These are phyloP conservation scores for Ginglymostoma cirratum DNA, from an alignment of 2,113 vertebrate species.

Conservation along the genomic window DNA sequence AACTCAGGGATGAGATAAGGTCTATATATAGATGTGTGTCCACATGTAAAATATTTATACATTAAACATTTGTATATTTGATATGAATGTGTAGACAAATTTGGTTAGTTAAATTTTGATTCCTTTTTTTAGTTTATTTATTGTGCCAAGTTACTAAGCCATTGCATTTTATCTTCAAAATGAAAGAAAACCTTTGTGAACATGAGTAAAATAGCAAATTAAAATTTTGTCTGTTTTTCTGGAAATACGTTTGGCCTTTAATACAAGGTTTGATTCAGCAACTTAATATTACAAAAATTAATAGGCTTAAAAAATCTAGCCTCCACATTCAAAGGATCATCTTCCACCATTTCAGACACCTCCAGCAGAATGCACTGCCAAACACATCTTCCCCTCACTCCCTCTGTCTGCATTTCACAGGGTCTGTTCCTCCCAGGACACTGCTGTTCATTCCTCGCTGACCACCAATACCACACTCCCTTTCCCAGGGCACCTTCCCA, in stretches of 20 bases:
- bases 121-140: neutral
- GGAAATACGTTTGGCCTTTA: neutral
- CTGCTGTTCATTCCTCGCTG: too few species aligned
- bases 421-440: too few species aligned
- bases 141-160: neutral
- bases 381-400: too few species aligned
- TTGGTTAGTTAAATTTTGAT: neutral
- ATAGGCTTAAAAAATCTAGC: neutral
- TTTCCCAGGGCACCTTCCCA: too few species aligned
- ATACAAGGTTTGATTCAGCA: neutral
- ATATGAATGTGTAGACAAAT: neutral
- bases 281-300: neutral
- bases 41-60: neutral
- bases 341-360: too few species aligned
- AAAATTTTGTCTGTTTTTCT: neutral
- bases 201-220: neutral
- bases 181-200: neutral
- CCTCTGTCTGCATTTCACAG: too few species aligned
- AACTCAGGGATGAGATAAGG: neutral
- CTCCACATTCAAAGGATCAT: too few species aligned
- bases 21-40: neutral
- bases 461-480: too few species aligned
- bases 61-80: neutral
- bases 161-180: conserved; percentile 30
- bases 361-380: too few species aligned